Evolutionary conservation across 2,888 invertebrate genomes (phyloP), one percentile per base, ranked within the genome.

Genomic region (Neoscelio sp.): DNA sequence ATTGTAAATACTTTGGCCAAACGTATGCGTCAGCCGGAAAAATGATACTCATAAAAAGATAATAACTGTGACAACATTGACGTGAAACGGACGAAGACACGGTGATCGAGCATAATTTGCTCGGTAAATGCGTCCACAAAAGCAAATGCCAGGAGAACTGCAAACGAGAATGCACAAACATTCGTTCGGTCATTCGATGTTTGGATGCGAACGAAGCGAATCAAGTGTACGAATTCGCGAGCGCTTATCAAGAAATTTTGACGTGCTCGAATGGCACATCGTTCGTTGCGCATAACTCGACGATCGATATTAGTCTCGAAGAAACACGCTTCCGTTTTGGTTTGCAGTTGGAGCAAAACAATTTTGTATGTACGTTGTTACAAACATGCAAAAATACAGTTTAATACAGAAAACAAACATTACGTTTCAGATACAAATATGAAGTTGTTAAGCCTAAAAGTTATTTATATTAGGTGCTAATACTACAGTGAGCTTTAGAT

Each of bases 91-190:
- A 50, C 50, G 42, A 44, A 15, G 8, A 18, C 20, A 50, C 23
- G 17, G 74, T 42, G 56, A 74, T 40, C 56, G 42, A 42, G 23
- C 65, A 35, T 74, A 65, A 74, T 74, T 56, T 58, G 60, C 33
- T 58, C 30, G 26, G 38, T 13, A 56, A 56, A 56, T 50, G 50
- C 15, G 13, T 2, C 13, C 7, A 10, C 38, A 33, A 38, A 38
- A 60, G 74, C 38, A 56, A 74, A 65, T 50, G 65, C 42, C 35
- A 28, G 42, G 40, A 33, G 58, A 50, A 60, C 65, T 50, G 58
- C 52, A 74, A 74, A 74, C 65, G 58, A 50, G 60, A 46, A 50
- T 18, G 30, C 26, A 52, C 67, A 75, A 60, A 75, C 52, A 75
- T 52, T 46, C 35, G 33, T 17, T 26, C 60, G 58, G 58, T 67